phyloP scores from a whole-genome alignment of 2,888 invertebrate species.

The Drosophila mayaguana region DNA sequence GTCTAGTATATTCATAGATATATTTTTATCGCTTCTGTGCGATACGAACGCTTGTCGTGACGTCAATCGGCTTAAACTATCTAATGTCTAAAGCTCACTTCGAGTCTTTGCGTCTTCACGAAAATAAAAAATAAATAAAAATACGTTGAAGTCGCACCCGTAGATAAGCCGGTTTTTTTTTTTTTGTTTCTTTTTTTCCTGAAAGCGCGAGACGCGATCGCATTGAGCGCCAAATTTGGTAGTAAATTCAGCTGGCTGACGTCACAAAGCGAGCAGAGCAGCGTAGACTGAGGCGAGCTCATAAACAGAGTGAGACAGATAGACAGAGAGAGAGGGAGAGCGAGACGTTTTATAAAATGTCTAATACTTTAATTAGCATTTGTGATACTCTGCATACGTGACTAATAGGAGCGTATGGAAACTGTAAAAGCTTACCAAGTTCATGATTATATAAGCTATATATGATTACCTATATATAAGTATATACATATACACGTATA shows the following conservation, averaged over 20 bases:
- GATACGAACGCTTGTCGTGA: slow-evolving; percentile 16
- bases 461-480: neutral
- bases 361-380: neutral
- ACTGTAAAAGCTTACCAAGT: neutral
- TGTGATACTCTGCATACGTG: neutral
- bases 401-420: neutral
- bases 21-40: slow-evolving; percentile 1
- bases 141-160: slow-evolving; percentile 16
- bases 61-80: slow-evolving; percentile 21
- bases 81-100: slow-evolving; percentile 21
- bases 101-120: neutral
- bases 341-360: neutral
- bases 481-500: neutral
- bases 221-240: slow-evolving; percentile 63
- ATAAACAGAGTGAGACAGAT: neutral
- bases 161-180: slow-evolving; percentile 66
- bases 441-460: neutral
- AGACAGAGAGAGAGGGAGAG: neutral
- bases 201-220: slow-evolving; percentile 42
- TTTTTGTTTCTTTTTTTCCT: neutral
- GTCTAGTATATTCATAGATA: neutral
- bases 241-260: slow-evolving; percentile 47
- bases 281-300: neutral
- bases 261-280: slow-evolving; percentile 49
- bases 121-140: slow-evolving; percentile 1